Conservation (phyloP, 2,797 vertebrate genomes). For the Anomalospiza imberbis region DNA sequence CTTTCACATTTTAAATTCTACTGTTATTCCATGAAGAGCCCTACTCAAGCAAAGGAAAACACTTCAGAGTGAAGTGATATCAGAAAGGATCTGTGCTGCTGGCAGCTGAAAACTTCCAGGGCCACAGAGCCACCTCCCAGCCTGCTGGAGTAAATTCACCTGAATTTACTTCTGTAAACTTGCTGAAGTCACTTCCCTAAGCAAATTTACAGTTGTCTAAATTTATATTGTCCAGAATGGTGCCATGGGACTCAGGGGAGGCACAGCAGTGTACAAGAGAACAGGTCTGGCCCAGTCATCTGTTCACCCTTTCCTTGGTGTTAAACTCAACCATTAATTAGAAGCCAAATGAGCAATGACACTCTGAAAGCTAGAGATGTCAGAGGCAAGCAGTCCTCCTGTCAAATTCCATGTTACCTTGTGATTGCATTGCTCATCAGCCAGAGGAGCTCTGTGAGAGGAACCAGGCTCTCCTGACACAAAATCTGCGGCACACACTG, state of each 20-base stretch:
- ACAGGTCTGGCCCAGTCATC: not conserved
- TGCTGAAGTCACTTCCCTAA: not conserved
- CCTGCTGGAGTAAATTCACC: not conserved
- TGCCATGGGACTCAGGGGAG: not conserved
- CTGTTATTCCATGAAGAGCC: not conserved
- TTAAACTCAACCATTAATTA: not conserved
- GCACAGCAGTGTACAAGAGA: not conserved
- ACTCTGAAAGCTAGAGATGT: not conserved
- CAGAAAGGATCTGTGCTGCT: not conserved
- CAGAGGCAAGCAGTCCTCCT: not conserved
- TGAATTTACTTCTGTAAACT: not conserved
- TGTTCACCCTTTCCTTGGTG: not conserved
- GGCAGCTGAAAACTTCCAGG: not conserved
- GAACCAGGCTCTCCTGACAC: rapidly evolving
- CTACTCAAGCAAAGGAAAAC: not conserved
- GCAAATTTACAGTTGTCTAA: not conserved
- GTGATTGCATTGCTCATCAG: not conserved
- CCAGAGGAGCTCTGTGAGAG: not conserved
- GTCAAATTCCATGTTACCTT: rapidly evolving
- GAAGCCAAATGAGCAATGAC: not conserved
- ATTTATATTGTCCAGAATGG: not conserved
- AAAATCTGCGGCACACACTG: rapidly evolving
- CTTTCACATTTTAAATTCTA: not conserved
- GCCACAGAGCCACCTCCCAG: not conserved
- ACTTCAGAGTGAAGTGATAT: not conserved